Evolutionary conservation across 2,113 vertebrate species (phyloP), one percentile per base, ranked within the genome.

Genomic region (Halcyon senegalensis): DNA sequence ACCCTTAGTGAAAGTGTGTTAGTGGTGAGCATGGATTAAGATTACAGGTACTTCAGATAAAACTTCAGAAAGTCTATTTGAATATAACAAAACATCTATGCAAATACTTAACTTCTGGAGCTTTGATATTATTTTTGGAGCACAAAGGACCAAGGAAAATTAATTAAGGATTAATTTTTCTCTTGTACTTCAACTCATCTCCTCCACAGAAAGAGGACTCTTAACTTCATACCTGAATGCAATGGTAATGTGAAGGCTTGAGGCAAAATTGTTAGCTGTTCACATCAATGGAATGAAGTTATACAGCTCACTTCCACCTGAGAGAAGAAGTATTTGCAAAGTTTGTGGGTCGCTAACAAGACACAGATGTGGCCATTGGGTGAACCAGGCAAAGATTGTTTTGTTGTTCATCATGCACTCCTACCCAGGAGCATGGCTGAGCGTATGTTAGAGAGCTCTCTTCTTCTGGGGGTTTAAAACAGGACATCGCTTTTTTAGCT

Each of bases 231-330:
- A 89, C 58, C 81, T 79, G 70, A 90, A 63, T 1, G 13, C 58
- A 89, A 63, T 16, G 50, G 87, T 79, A 95, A 95, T 82, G 70
- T 5, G 7, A 91, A 95, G 46, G 89, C 91, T 95, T 3, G 55
- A 93, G 94, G 91, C 94, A 79, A 85, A 77, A 83, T 80, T 50
- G 55, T 93, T 59, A 94, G 59, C 37, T 77, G 16, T 58, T 94
- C 78, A 87, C 62, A 89, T 89, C 60, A 79, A 67, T 24, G 84
- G 95, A 96, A 94, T 86, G 88, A 96, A 83, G 79, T 80, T 93
- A 30, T 7, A 77, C 93, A 84, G 92, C 92, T 89, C 81, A 8
- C 69, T 96, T 94, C 84, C 82, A 92, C 92, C 92, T 92, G 91
- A 90, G 74, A 92, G 78, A 50, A 93, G 73, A 88, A 37, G 44